Evolutionary conservation across 2,888 invertebrate species (phyloP).

Genomic region (Parthenolecanium corni): DNA sequence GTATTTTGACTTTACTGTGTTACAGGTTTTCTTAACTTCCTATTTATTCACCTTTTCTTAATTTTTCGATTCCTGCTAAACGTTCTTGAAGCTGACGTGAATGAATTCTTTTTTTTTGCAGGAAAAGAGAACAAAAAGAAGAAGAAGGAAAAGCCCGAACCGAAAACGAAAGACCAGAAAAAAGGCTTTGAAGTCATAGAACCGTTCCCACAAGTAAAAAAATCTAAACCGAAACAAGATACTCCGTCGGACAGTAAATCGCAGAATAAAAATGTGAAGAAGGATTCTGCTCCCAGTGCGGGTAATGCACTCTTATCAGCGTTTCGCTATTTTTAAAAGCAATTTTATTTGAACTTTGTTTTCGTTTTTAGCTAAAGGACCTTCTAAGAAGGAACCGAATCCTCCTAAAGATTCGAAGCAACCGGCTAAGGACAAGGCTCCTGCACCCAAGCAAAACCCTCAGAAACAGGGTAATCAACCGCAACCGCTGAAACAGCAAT

Average conservation of each 20-base stretch:
- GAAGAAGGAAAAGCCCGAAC: slow-evolving; percentile 18
- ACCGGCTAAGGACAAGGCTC: not conserved
- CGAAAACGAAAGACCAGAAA: slow-evolving; percentile 13
- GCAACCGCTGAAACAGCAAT: not conserved
- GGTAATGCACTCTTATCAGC: not conserved
- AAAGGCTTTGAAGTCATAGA: slow-evolving; percentile 25
- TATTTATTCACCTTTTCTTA: too few relatives aligned
- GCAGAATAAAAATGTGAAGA: slow-evolving; percentile 8
- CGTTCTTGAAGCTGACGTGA: too few relatives aligned
- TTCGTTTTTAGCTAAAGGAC: not conserved
- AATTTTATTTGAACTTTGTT: not conserved
- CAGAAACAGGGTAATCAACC: not conserved
- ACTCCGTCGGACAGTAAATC: not conserved
- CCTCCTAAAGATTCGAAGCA: slow-evolving; percentile 7
- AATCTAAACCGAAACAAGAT: slow-evolving; percentile 1
- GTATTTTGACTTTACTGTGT: too few relatives aligned
- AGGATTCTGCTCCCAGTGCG: slow-evolving; percentile 16
- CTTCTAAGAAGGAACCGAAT: not conserved
- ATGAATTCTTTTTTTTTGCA: not conserved
- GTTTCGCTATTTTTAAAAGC: too few relatives aligned
- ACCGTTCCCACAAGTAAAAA: slow-evolving; percentile 19
- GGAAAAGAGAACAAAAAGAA: slow-evolving; percentile 21
- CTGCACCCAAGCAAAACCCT: not conserved
- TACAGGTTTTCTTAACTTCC: too few relatives aligned
- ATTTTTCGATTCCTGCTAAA: too few relatives aligned